These are phyloP conservation scores for Siphonodentalium dalli DNA, from an alignment of 2,888 invertebrate genomes.

Conservation along the genomic window DNA sequence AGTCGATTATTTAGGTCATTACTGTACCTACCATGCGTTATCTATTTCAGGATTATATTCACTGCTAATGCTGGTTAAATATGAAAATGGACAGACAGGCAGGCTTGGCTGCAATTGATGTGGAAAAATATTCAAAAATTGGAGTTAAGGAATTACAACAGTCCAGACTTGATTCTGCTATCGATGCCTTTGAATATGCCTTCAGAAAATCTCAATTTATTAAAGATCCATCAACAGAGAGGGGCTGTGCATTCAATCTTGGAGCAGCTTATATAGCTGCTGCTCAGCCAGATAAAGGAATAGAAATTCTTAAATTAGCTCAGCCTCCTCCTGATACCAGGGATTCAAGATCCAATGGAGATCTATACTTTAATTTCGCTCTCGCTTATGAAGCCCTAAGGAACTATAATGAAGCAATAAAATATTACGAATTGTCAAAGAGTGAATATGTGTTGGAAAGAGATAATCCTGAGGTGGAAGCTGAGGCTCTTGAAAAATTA, in stretches of 20 bases:
- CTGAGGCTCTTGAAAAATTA: constrained; percentile 32
- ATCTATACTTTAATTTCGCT: constrained; percentile 56
- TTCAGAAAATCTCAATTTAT: constrained; percentile 35
- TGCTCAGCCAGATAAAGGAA: constrained; percentile 37
- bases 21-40: no score
- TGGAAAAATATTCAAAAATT: no score
- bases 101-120: no score
- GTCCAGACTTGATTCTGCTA: constrained; percentile 28
- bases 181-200: constrained; percentile 32
- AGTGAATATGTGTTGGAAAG: constrained; percentile 39
- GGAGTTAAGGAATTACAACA: no score
- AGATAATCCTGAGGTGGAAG: constrained; percentile 35
- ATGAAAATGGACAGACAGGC: no score
- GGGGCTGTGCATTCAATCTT: constrained; percentile 56
- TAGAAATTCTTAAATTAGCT: constrained; percentile 41
- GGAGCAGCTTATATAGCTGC: constrained; percentile 50
- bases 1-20: no score
- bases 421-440: constrained; percentile 41
- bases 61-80: no score
- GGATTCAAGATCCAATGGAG: constrained; percentile 48
- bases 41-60: no score
- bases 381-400: constrained; percentile 45
- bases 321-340: constrained; percentile 34
- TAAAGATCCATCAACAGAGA: constrained; percentile 36
- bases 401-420: constrained; percentile 34